Evolutionary conservation across 2,797 vertebrate species (phyloP).

Genomic region (Siniperca undulata): DNA sequence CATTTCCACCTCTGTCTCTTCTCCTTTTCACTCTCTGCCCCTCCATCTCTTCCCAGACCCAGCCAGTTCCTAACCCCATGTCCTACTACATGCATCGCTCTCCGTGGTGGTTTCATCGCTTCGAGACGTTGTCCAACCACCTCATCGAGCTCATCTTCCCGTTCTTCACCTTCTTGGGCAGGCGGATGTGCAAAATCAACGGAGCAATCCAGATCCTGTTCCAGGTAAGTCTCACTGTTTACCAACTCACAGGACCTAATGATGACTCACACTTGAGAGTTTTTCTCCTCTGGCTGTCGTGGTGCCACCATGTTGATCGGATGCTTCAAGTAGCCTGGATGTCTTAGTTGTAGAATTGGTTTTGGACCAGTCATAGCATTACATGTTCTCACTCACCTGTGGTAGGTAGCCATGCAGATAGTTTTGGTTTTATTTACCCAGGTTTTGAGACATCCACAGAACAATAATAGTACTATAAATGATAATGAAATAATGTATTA

Average conservation of each 20-base stretch:
- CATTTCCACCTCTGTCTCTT: not conserved
- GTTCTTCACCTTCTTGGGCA: constrained; percentile 91
- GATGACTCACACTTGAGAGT: no score
- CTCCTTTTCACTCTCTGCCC: not conserved
- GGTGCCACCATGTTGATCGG: no score
- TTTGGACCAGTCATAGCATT: no score
- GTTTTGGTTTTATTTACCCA: no score
- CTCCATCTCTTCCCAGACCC: constrained; percentile 84
- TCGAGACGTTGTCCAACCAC: constrained; percentile 92
- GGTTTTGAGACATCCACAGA: no score
- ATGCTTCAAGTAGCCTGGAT: no score
- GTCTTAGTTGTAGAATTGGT: no score
- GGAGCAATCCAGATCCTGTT: constrained; percentile 92
- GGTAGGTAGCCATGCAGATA: no score
- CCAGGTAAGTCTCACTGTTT: constrained; percentile 85
- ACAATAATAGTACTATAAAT: no score
- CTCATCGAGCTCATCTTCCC: constrained; percentile 93
- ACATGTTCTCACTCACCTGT: no score
- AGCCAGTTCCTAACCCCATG: constrained; percentile 94
- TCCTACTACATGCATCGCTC: constrained; percentile 94
- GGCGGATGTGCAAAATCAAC: constrained; percentile 87
- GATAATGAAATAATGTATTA: no score
- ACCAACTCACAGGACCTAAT: not conserved
- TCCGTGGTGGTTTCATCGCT: constrained; percentile 93
- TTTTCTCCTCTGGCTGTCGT: no score